These are phyloP conservation scores for Dorcus parallelipipedus DNA, from an alignment of 2,888 invertebrate species.

Conservation along the genomic window DNA sequence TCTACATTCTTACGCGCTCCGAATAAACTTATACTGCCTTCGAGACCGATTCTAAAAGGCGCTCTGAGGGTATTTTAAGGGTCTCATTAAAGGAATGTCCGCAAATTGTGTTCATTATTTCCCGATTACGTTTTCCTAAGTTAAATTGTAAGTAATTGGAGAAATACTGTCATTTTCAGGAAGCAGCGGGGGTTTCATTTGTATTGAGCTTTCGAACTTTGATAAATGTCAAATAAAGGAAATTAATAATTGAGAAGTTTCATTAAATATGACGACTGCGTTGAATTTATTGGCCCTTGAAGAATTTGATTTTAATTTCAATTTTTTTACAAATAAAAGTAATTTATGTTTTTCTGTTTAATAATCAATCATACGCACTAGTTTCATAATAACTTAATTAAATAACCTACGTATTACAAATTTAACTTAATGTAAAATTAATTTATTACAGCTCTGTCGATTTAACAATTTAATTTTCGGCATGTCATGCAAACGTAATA, in stretches of 20 bases:
- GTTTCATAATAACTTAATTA: no score
- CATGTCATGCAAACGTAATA: no score
- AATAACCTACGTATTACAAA: no score
- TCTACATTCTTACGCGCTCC: slow-evolving; percentile 24
- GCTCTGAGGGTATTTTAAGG: slow-evolving; percentile 34
- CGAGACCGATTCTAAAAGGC: slow-evolving; percentile 17
- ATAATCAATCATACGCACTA: no score
- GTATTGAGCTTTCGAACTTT: slow-evolving; percentile 1
- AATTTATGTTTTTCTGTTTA: no score
- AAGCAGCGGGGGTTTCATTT: not conserved
- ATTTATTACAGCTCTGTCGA: no score
- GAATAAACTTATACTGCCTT: slow-evolving; percentile 19
- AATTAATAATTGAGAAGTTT: not conserved
- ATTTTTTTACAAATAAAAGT: no score
- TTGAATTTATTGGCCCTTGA: no score
- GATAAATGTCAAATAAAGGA: not conserved
- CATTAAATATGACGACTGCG: no score
- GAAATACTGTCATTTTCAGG: slow-evolving; percentile 16
- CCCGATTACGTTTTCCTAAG: slow-evolving; percentile 37
- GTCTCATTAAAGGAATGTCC: slow-evolving; percentile 39
- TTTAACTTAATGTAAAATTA: no score
- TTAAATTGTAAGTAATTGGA: slow-evolving; percentile 25
- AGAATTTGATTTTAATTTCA: no score
- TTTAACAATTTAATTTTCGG: no score
- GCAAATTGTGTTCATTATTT: slow-evolving; percentile 42